Evolutionary conservation across 2,113 vertebrate species (phyloP).

Genomic region (Ornithorhynchus anatinus): DNA sequence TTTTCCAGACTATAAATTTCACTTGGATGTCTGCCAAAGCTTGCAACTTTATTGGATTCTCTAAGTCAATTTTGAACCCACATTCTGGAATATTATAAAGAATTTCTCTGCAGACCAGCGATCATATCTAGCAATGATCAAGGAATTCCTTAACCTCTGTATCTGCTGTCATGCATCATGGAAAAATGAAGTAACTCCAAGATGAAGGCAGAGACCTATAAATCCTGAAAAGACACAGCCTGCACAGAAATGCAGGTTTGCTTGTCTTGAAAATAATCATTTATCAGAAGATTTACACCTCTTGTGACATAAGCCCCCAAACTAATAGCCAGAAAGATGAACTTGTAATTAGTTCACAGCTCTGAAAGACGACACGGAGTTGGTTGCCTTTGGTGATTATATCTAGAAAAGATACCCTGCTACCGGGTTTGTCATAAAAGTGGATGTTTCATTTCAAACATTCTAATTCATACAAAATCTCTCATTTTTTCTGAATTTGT

Average conservation of each 20-base stretch:
- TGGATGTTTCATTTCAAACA: too few relatives aligned
- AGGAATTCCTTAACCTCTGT: conserved; percentile 59
- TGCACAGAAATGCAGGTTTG: conserved; percentile 30
- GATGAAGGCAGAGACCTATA: conserved; percentile 44
- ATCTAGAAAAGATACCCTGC: too few relatives aligned
- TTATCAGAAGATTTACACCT: conserved; percentile 29
- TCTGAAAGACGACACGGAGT: not conserved
- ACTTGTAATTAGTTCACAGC: not conserved
- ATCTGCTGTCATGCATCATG: conserved; percentile 40
- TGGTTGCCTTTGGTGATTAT: too few relatives aligned
- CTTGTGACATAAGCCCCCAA: conserved; percentile 19
- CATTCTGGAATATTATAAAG: conserved; percentile 58
- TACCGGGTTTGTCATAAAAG: too few relatives aligned
- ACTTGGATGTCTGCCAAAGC: conserved; percentile 49
- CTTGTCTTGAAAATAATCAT: conserved; percentile 16
- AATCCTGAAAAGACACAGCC: conserved; percentile 24
- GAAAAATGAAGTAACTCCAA: conserved; percentile 36
- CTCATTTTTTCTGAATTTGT: too few relatives aligned
- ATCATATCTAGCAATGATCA: conserved; percentile 53
- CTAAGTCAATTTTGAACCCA: conserved; percentile 61
- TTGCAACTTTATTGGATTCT: conserved; percentile 61
- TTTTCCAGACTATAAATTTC: conserved; percentile 68
- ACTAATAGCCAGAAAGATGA: conserved; percentile 5
- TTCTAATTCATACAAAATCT: too few relatives aligned
- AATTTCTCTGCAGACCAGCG: conserved; percentile 52